Base-by-base conservation (phyloP, 2,888 invertebrate genomes). In the Lycaena phlaeas region DNA sequence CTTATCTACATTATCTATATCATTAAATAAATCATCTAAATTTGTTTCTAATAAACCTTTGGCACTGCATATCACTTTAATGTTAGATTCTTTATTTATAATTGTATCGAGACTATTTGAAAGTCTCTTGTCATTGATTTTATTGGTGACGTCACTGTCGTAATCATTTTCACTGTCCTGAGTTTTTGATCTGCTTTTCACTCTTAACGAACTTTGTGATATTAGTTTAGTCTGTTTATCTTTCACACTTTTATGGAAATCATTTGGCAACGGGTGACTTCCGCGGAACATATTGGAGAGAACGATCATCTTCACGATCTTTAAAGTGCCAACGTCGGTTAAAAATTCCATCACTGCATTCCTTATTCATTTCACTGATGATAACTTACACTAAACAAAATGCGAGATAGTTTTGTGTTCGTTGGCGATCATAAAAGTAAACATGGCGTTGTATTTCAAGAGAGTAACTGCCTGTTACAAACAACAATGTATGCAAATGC, bases 331-430 rank as follows among this genome's bases (percentile, higher is more conserved):
- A 48, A 68, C 64, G 61, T 74, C 70, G 54, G 68, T 75, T 61
- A 82, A 67, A 75, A 69, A 78, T 78, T 84, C 82, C 82, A 82
- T 82, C 78, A 81, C 82, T 81, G 77, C 76, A 79, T 77, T 78
- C 77, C 77, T 68, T 67, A 65, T 68, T 72, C 67, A 71, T 71
- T 65, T 69, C 74, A 67, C 64, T 54, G n/a, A n/a, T 48, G 48
- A 51, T 49, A 51, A 59, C 69, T 70, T 53, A 49, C 58, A 49
- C n/a, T n/a, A n/a, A n/a, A n/a, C n/a, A n/a, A n/a, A n/a, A 51
- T 51, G 43, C 44, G 57, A 62, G 62, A 58, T 60, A 67, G 65
- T 70, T 68, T 69, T 68, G 67, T 70, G 69, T 74, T 73, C 63
- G n/a, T n/a, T n/a, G n/a, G 61, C 61, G 27, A 9, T 18, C 26